Percentiles rank a stretch among this genome's conserved stretches.
These are phyloP conservation scores for Macrotis lagotis DNA, from an alignment of 2,113 vertebrate genomes.

Conservation along the genomic window DNA sequence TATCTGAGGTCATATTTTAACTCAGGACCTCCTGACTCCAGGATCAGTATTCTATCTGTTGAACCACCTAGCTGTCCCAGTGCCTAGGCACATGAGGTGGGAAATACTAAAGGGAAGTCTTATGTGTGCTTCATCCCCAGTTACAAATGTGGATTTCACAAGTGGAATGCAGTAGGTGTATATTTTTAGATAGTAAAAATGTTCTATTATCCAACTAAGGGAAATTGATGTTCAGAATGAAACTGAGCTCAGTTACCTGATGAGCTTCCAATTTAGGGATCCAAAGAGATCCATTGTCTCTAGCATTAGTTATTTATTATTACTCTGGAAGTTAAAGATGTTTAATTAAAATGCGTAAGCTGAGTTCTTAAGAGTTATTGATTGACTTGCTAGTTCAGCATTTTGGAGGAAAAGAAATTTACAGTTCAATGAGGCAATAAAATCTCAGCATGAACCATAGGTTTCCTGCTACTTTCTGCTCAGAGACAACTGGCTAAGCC, in stretches of 20 bases:
- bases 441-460: conserved; percentile 31
- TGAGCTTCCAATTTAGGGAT: conserved; percentile 37
- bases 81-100: not conserved
- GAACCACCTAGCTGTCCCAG: not conserved
- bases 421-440: conserved; percentile 41
- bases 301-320: conserved; percentile 27
- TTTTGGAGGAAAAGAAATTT: conserved; percentile 55
- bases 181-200: conserved; percentile 56
- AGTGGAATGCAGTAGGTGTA: conserved; percentile 28
- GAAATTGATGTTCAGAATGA: conserved; percentile 53
- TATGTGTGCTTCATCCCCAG: not conserved
- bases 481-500: conserved; percentile 44
- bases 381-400: conserved; percentile 50
- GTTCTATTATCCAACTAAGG: conserved; percentile 37
- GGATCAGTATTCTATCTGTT: not conserved
- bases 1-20: not conserved
- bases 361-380: conserved; percentile 52
- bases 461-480: conserved; percentile 38
- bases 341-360: conserved; percentile 59
- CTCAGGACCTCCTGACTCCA: not conserved
- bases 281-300: not conserved
- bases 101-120: not conserved
- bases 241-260: conserved; percentile 31
- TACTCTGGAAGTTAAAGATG: conserved; percentile 47
- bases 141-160: not conserved